Evolutionary conservation across 2,797 vertebrate species (phyloP), one percentile per base, ranked within the genome.

Genomic region (Numenius phaeopus): DNA sequence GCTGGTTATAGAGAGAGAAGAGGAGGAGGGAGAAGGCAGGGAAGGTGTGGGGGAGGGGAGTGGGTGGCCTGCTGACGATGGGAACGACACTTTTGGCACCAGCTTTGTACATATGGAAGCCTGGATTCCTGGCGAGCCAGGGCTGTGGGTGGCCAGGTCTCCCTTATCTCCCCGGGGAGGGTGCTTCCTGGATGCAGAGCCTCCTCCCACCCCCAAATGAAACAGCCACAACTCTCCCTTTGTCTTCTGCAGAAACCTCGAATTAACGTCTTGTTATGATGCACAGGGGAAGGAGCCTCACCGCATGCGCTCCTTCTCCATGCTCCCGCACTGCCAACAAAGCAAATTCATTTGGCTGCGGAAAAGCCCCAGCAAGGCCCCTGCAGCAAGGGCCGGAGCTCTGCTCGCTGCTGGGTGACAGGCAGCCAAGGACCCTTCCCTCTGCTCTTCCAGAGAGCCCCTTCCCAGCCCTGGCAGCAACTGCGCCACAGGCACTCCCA

Each of bases 101-200:
- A 44, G 75, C 62, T 78, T 49, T 64, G 50, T 83, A 15, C 89
- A 83, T 29, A 70, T 79, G 91, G 94, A 78, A 78, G 75, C 72
- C 54, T 50, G 76, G 94, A 95, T 93, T 95, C 83, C 90, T 92
- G 73, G 69, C 5, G 5, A 93, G 90, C 57, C 39, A 0, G 66
- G 77, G 85, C 93, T 91, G 84, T 86, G 96, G 88, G 93, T 94
- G 95, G 94, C 82, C 94, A 88, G 90, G 89, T 87, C 70, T 70
- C 89, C 86, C 61, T 62, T 65, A 26, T 21, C 65, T 87, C 91
- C 78, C 52, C 0, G 5, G 4, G 85, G 78, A 87, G 57, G 14
- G 24, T 7, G 73, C 55, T 94, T 87, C 49, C 78, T 55, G 84
- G 24, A 87, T 69, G 75, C 69, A 13, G 64, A 11, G 64, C 71